phyloP scores from a whole-genome alignment of 2,888 invertebrate species.

The Drosophila subquinaria region DNA sequence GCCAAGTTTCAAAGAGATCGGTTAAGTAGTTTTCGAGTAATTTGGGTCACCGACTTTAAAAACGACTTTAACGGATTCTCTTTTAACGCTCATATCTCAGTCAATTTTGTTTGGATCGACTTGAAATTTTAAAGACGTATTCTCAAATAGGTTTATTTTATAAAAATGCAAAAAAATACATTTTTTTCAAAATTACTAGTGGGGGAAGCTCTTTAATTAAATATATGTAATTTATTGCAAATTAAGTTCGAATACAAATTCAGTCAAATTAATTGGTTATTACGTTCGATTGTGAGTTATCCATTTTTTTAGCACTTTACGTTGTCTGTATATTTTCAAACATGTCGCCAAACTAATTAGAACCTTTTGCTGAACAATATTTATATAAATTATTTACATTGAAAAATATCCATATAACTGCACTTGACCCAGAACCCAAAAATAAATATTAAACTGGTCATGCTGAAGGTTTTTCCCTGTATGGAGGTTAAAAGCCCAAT shows the following conservation, averaged over 20 bases:
- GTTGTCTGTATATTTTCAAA: background rate
- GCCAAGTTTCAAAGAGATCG: too few species aligned
- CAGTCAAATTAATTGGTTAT: background rate
- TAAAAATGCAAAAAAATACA: too few species aligned
- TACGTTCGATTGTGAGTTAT: conserved; percentile 14
- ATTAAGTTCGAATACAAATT: background rate
- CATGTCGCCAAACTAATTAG: conserved; percentile 27
- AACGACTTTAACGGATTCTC: too few species aligned
- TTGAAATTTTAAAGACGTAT: too few species aligned
- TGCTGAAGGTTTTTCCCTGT: conserved; percentile 5
- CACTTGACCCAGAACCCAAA: conserved; percentile 7
- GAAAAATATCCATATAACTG: background rate
- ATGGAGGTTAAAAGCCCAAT: conserved; percentile 15
- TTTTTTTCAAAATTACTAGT: too few species aligned
- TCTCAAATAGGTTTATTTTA: too few species aligned
- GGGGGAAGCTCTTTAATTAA: background rate
- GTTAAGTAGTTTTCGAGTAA: too few species aligned
- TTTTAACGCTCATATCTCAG: too few species aligned
- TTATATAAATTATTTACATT: conserved; percentile 16
- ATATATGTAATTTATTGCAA: background rate
- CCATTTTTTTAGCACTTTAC: background rate
- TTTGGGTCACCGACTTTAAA: too few species aligned
- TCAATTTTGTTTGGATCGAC: too few species aligned
- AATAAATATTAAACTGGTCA: background rate
- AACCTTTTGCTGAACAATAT: conserved; percentile 11